A percentile compares a stretch with the other conserved stretches of the same genome.
phyloP scores from a whole-genome alignment of 2,113 vertebrate genomes.

The Hemicordylus capensis region DNA sequence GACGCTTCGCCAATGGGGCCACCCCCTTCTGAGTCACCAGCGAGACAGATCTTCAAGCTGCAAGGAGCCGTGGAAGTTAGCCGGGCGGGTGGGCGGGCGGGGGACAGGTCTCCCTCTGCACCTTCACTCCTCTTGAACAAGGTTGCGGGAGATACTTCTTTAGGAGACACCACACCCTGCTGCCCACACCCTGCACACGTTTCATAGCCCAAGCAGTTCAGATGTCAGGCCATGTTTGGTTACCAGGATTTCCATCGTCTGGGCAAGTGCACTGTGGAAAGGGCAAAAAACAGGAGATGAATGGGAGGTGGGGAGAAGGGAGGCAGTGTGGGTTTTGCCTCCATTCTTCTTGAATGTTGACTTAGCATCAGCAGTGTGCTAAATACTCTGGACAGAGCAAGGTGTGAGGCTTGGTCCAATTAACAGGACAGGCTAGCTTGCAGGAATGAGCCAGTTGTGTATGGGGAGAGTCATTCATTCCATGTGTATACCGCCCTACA shows the following conservation, averaged over 20 bases:
- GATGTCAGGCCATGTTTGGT: slow-evolving; percentile 79
- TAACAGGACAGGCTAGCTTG: neutral
- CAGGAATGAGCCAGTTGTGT: neutral
- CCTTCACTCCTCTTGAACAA: slow-evolving; percentile 59
- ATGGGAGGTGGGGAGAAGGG: accelerated
- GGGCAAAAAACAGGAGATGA: neutral
- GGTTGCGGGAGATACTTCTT: neutral
- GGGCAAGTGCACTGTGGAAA: slow-evolving; percentile 80
- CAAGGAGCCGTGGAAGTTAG: neutral
- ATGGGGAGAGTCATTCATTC: too few species aligned
- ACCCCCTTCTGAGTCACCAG: neutral
- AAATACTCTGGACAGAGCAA: neutral
- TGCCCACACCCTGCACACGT: neutral
- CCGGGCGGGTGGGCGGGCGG: too few species aligned
- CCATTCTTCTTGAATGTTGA: neutral
- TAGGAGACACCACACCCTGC: slow-evolving; percentile 46
- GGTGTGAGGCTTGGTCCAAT: neutral
- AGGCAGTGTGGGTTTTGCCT: neutral
- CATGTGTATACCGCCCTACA: too few species aligned
- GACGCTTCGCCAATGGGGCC: neutral
- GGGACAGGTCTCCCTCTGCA: neutral
- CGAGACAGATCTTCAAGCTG: neutral
- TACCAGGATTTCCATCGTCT: slow-evolving; percentile 83
- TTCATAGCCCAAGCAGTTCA: slow-evolving; percentile 36
- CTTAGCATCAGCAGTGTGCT: neutral